These are phyloP conservation scores for Poeciliopsis retropinna DNA, from an alignment of 2,113 vertebrate species.

Conservation along the genomic window DNA sequence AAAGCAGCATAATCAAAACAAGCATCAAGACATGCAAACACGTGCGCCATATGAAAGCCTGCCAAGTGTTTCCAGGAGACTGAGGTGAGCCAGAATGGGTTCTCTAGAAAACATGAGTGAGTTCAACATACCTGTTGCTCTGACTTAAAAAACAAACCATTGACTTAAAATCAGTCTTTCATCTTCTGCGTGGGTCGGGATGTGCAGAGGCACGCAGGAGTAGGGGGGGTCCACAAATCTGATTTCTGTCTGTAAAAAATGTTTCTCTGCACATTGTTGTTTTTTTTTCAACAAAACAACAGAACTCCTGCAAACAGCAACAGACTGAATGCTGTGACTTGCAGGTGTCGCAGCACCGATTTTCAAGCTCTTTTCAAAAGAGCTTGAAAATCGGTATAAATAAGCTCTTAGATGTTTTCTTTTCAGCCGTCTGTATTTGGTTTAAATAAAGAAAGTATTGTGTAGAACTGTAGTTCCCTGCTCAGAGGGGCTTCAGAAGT, in stretches of 20 bases:
- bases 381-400: background rate
- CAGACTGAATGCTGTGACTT: slow-evolving; percentile 26
- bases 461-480: slow-evolving; percentile 47
- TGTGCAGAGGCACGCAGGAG: background rate
- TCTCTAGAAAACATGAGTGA: slow-evolving; percentile 22
- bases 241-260: slow-evolving; percentile 9
- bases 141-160: slow-evolving; percentile 52
- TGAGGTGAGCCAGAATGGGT: slow-evolving; percentile 28
- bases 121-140: slow-evolving; percentile 38
- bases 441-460: slow-evolving; percentile 66
- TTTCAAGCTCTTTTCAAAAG: too few species aligned
- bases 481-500: slow-evolving; percentile 50
- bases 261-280: background rate
- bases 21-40: background rate
- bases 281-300: slow-evolving; percentile 9
- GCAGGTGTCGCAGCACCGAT: too few species aligned
- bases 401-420: slow-evolving; percentile 46
- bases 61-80: slow-evolving; percentile 21
- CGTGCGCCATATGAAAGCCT: background rate
- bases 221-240: slow-evolving; percentile 6
- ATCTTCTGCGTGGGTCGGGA: slow-evolving; percentile 6
- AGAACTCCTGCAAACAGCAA: slow-evolving; percentile 11
- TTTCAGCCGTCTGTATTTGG: slow-evolving; percentile 36
- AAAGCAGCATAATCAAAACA: background rate
- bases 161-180: slow-evolving; percentile 8